Evolutionary conservation across 2,888 invertebrate genomes (phyloP), one percentile per base, ranked within the genome.

Genomic region (Drosophila bunnanda): DNA sequence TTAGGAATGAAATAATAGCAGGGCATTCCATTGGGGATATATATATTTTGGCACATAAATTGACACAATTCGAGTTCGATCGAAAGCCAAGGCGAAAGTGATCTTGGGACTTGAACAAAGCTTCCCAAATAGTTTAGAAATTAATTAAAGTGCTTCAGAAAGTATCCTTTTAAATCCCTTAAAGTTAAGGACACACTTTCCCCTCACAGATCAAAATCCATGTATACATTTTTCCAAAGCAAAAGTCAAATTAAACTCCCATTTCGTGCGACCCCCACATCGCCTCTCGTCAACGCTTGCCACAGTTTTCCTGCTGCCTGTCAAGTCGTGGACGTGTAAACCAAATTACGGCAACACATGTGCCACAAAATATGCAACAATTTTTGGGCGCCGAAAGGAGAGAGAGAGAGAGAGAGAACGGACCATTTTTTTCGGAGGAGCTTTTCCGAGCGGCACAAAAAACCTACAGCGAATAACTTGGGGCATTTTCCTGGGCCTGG

Each of bases 361-460:
- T 75, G 67, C 65, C 73, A 60, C 87, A 83, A 78, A 82, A 87
- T 84, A 82, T 82, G 79, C 82, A 82, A 87, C 88, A 84, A 84
- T 87, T 82, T 82, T 66, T 57, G 52, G 52, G 48, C 65, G 46
- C n/a, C 44, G 53, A 56, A 41, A 70, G 36, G 38, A 20, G 57
- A 9, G 41, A 10, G 32, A 17, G 56, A 9, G 20, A 17, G 12
- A 6, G 28, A 58, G 75, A 70, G 30, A n/a, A n/a, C n/a, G 30
- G 17, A 69, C 9, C 81, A 77, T 77, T 70, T 66, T 46, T 46
- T 28, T 28, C 17, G 10, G 25, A 10, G 44, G 13, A 32, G 36
- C 2, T 17, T 48, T 5, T 12, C 34, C 28, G 54, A 10, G 46
- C 28, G 28, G 28, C 44, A 48, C 25, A 52, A 25, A 43, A 32